Conservation (phyloP, 2,797 vertebrate genomes). For the Siniperca obscura region DNA sequence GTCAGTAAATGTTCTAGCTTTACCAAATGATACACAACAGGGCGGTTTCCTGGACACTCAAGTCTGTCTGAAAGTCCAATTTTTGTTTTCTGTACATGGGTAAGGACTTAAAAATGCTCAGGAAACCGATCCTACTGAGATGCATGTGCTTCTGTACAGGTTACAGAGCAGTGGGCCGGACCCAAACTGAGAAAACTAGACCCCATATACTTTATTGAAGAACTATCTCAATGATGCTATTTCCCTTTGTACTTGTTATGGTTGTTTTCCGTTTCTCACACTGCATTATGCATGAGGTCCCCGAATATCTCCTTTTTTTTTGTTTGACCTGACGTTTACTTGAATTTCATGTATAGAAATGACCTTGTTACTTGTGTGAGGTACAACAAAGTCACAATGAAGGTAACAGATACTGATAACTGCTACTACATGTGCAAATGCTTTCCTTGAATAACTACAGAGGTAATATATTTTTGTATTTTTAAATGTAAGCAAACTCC, state of each 20-base stretch:
- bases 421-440: slow-evolving; percentile 80
- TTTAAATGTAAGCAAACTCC: slow-evolving; percentile 78
- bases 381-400: slow-evolving; percentile 84
- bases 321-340: slow-evolving; percentile 85
- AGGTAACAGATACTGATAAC: slow-evolving; percentile 78
- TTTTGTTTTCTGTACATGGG: slow-evolving; percentile 33
- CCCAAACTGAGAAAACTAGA: slow-evolving; percentile 84
- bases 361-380: slow-evolving; percentile 83
- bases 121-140: slow-evolving; percentile 61
- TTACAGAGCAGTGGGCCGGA: slow-evolving; percentile 89
- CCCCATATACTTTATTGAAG: slow-evolving; percentile 70
- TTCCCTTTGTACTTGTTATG: slow-evolving; percentile 59
- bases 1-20: slow-evolving; percentile 72
- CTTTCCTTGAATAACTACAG: slow-evolving; percentile 84
- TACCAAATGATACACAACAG: slow-evolving; percentile 66
- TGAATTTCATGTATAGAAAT: slow-evolving; percentile 87
- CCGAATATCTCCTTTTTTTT: slow-evolving; percentile 70
- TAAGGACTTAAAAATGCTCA: slow-evolving; percentile 41
- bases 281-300: slow-evolving; percentile 85
- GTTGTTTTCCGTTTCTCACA: slow-evolving; percentile 63
- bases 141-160: slow-evolving; percentile 85
- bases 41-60: slow-evolving; percentile 51
- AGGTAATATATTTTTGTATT: slow-evolving; percentile 88
- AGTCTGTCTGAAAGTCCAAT: slow-evolving; percentile 39
- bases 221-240: slow-evolving; percentile 70